phyloP scores from a whole-genome alignment of 30 jellyfish, hydroid and myxozoan species.

The Hydractinia symbiolongicarpus region DNA sequence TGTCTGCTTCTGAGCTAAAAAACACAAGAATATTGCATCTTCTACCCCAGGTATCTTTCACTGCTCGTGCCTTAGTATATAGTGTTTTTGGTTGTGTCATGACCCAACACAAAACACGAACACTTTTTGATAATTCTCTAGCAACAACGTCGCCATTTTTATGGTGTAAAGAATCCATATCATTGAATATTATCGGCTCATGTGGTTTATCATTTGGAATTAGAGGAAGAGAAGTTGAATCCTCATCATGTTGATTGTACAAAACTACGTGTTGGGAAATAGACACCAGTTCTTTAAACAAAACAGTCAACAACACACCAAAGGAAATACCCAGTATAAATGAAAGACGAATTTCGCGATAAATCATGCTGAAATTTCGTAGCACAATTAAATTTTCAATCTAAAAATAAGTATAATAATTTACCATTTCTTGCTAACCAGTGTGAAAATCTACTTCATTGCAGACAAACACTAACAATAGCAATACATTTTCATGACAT shows the following conservation, averaged over 20 bases:
- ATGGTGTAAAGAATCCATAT: slow-evolving; percentile 6
- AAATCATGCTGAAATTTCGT: background rate
- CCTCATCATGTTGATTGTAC: background rate
- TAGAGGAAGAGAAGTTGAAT: background rate
- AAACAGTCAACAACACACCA: slow-evolving; percentile 9
- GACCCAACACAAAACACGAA: slow-evolving; percentile 86
- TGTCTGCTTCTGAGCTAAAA: slow-evolving; percentile 82
- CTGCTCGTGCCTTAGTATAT: slow-evolving; percentile 62
- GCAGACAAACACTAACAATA: no score
- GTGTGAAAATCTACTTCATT: no score
- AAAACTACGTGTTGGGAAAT: background rate
- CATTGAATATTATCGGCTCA: slow-evolving; percentile 30
- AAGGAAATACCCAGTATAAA: slow-evolving; percentile 16
- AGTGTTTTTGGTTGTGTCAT: slow-evolving; percentile 72
- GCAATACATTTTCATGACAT: no score
- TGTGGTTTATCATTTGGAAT: background rate
- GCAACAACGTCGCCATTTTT: slow-evolving; percentile 49
- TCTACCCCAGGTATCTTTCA: slow-evolving; percentile 95
- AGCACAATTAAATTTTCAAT: no score
- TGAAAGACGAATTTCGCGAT: slow-evolving; percentile 8
- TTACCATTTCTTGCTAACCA: no score
- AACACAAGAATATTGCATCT: slow-evolving; percentile 71
- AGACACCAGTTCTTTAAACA: background rate
- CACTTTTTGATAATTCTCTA: slow-evolving; percentile 46
- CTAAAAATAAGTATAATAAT: no score